Evolutionary conservation across 2,888 invertebrate species (phyloP), one percentile per base, ranked within the genome.

Genomic region (Ormia ochracea): DNA sequence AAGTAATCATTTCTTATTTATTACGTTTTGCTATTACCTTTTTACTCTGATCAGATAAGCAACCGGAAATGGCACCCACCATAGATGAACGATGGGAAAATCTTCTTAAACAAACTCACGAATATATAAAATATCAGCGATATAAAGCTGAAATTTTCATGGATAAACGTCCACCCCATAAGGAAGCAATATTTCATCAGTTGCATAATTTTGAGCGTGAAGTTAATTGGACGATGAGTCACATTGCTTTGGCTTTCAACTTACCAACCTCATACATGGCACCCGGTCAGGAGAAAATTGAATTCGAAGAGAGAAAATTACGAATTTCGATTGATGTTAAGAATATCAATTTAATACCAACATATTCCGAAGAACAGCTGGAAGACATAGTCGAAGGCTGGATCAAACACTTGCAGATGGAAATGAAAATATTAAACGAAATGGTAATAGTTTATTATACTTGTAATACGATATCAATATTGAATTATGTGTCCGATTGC

Each of bases 81-180:
- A 93, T 89, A 91, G 92, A 84, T 89, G 92, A 74, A 88, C 92
- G 85, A 89, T 93, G 91, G 93, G 93, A 19, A 87, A 91, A 85
- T 87, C 91, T 86, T 89, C 90, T 80, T 84, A 90, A 84, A 87
- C 91, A 84, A 88, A 92, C 87, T 87, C 91, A 84, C 89, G 91
- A 65, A 88, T 91, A 87, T 86, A 89, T 88, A 86, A 91, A 91
- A 89, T 85, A 83, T 0, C 83, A 84, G 23, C 85, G 85, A 56
- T 82, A 81, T 28, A 84, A 86, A 48, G 85, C 85, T 68, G 86
- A 88, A 78, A 84, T 83, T 58, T 82, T 84, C 3, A 82, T 82
- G 1, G 84, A 85, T 4, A 84, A 85, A 56, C 83, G 87, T 21
- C 85, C 86, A 19, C 86, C 87, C 5, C 84, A 88, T 23, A 87